A percentile compares a stretch with the other conserved stretches of the same genome.
Evolutionary conservation across 2,888 invertebrate species (phyloP).

Genomic region (Andrena dorsata): DNA sequence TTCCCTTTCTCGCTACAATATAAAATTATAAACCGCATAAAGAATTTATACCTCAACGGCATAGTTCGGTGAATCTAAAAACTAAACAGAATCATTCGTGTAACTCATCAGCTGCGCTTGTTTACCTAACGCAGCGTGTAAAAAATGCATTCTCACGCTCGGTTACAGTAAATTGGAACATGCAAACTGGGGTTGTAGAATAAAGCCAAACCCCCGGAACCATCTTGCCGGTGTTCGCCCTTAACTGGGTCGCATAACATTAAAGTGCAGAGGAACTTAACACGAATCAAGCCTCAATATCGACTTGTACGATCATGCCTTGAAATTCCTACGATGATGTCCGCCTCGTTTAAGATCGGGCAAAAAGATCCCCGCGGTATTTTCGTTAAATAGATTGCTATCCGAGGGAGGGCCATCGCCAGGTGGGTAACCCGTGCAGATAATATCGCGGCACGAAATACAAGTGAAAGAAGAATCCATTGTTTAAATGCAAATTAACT

Average conservation of each 20-base stretch:
- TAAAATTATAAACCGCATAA: too few relatives aligned
- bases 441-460: slow-evolving; percentile 42
- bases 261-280: slow-evolving; percentile 25
- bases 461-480: slow-evolving; percentile 51
- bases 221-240: slow-evolving; percentile 14
- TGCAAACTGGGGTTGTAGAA: background rate
- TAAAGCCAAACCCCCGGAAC: slow-evolving; percentile 21
- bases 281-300: background rate
- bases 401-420: slow-evolving; percentile 5
- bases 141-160: slow-evolving; percentile 15
- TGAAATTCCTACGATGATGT: background rate
- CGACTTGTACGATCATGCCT: background rate
- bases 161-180: slow-evolving; percentile 11
- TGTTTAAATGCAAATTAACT: slow-evolving; percentile 64
- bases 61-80: background rate
- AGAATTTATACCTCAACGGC: background rate
- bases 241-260: slow-evolving; percentile 41
- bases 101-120: background rate
- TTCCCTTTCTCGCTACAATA: too few relatives aligned
- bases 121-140: background rate
- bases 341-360: background rate
- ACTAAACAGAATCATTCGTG: background rate
- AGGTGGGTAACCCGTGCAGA: slow-evolving; percentile 14
- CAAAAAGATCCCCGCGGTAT: background rate
- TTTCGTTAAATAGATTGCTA: slow-evolving; percentile 21